phyloP scores from a whole-genome alignment of 2,797 vertebrate genomes.

The Podarcis lilfordi region DNA sequence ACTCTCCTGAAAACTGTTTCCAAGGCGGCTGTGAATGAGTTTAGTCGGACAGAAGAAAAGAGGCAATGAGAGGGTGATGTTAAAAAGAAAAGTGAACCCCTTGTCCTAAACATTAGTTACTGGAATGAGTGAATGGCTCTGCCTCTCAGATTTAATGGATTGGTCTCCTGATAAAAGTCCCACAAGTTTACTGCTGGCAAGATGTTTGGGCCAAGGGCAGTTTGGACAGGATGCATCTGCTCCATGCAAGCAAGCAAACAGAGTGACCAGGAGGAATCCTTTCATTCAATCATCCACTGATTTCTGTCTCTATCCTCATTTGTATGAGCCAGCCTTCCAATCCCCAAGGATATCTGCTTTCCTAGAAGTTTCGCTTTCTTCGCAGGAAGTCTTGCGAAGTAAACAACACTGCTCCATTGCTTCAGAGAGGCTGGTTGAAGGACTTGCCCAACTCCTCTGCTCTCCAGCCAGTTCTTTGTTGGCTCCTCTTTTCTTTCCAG shows the following conservation, averaged over 20 bases:
- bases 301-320: slow-evolving; percentile 10
- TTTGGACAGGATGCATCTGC: background rate
- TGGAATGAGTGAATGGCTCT: background rate
- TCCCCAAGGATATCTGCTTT: slow-evolving; percentile 44
- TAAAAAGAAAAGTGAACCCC: background rate
- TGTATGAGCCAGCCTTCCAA: slow-evolving; percentile 34
- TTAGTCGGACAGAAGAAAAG: background rate
- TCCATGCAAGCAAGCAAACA: background rate
- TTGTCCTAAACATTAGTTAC: background rate
- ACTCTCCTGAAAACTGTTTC: background rate
- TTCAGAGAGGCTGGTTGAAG: background rate
- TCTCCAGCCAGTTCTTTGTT: too few species aligned
- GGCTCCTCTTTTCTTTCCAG: too few species aligned
- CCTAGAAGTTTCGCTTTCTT: slow-evolving; percentile 58
- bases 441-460: background rate
- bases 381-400: slow-evolving; percentile 42
- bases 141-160: background rate
- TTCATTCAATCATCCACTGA: slow-evolving; percentile 36
- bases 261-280: slow-evolving; percentile 24
- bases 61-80: background rate
- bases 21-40: background rate
- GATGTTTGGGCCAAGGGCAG: background rate
- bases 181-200: too few species aligned
- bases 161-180: background rate
- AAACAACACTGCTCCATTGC: slow-evolving; percentile 12